A percentile compares a stretch with the other conserved stretches of the same genome.
Conservation (phyloP, 2,888 invertebrate species). For the Hyppa rectilinea region DNA sequence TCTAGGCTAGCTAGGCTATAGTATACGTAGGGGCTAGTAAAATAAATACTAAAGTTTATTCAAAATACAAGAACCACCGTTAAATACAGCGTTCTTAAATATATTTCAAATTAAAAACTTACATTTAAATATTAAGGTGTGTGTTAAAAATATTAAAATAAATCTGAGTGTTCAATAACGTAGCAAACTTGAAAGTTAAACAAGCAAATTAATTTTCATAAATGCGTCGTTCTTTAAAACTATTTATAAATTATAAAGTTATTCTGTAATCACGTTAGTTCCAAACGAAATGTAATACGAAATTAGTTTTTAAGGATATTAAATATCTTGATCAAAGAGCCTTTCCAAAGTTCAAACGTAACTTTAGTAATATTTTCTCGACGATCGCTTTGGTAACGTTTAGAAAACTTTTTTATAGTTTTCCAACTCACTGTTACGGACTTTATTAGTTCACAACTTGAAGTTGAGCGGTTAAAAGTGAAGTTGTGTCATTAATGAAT, state of each 20-base stretch:
- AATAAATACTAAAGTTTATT: too few relatives aligned
- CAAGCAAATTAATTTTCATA: background rate
- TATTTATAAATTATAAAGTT: background rate
- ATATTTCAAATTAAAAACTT: too few relatives aligned
- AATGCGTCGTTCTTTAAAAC: background rate
- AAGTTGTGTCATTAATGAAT: constrained; percentile 54
- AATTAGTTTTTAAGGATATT: constrained; percentile 14
- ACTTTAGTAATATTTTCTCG: constrained; percentile 70
- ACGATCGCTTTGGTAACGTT: constrained; percentile 55
- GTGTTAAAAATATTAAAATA: background rate
- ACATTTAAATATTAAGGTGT: rapidly evolving
- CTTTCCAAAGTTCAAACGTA: constrained; percentile 38
- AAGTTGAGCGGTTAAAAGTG: constrained; percentile 60
- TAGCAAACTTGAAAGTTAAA: background rate
- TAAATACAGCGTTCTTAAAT: too few relatives aligned
- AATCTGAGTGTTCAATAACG: background rate
- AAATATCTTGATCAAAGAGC: constrained; percentile 32
- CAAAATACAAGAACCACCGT: too few relatives aligned
- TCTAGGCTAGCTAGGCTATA: too few relatives aligned
- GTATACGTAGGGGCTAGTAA: too few relatives aligned
- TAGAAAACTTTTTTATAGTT: constrained; percentile 69
- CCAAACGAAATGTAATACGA: background rate
- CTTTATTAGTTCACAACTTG: constrained; percentile 66
- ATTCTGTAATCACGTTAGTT: background rate
- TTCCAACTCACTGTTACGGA: constrained; percentile 54